Evolutionary conservation across 2,113 vertebrate species (phyloP).

Genomic region (Siniperca knerii): DNA sequence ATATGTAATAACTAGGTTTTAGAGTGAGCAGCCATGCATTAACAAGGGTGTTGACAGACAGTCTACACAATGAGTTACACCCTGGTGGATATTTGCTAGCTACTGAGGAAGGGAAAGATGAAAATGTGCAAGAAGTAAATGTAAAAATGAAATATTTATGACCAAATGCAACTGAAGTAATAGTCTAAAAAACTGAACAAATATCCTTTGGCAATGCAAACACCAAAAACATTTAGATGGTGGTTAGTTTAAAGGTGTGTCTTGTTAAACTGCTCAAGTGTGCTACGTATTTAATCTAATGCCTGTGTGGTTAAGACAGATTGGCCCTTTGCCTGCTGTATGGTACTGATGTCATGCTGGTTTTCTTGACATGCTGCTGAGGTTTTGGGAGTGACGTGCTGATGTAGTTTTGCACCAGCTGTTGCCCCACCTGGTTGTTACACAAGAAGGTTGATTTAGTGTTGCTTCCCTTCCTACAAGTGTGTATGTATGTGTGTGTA

Average conservation of each 20-base stretch:
- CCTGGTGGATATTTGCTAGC: neutral
- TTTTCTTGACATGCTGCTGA: neutral
- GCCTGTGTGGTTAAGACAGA: neutral
- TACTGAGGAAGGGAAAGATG: neutral
- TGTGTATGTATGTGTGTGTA: neutral
- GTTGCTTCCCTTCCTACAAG: neutral
- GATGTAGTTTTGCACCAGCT: conserved; percentile 16
- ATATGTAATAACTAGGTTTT: conserved; percentile 9
- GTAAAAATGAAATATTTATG: conserved; percentile 38
- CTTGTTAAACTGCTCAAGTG: neutral
- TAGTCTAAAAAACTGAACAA: neutral
- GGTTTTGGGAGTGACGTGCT: neutral
- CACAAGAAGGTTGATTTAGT: neutral
- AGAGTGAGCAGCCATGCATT: neutral
- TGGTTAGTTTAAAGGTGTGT: neutral
- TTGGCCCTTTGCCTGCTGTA: neutral
- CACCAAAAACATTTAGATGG: neutral
- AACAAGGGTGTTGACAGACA: conserved; percentile 8
- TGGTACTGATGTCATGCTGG: neutral
- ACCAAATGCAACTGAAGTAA: conserved; percentile 2
- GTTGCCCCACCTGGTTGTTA: conserved; percentile 32
- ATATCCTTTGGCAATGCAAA: conserved; percentile 12
- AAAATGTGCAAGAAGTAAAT: conserved; percentile 19
- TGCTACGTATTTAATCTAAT: neutral
- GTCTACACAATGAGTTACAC: neutral